phyloP scores from a whole-genome alignment of 2,797 vertebrate species.

The Mus minutoides region DNA sequence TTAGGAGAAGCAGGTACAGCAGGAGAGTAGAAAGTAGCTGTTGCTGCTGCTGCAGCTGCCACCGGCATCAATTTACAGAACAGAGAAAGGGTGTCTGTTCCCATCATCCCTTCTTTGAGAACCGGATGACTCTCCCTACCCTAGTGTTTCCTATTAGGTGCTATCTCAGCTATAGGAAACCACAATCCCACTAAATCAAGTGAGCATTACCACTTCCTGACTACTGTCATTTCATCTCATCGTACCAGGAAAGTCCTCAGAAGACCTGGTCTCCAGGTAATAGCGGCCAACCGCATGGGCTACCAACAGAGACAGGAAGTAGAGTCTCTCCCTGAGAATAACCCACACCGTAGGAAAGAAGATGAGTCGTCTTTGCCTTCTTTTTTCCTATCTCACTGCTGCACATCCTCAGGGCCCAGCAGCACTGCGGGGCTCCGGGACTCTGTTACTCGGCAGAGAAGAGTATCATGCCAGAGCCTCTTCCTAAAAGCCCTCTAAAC shows the following conservation, averaged over 20 bases:
- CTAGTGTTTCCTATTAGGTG: background rate
- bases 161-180: background rate
- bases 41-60: background rate
- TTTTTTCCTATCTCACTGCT: background rate
- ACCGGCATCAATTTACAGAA: background rate
- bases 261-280: background rate
- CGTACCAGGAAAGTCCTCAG: background rate
- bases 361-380: background rate
- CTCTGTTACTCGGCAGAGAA: background rate
- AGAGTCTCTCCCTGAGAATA: background rate
- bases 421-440: background rate
- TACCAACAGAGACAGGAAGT: background rate
- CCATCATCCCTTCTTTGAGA: background rate
- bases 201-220: background rate
- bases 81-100: background rate
- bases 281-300: background rate
- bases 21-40: background rate
- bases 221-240: background rate
- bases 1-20: background rate
- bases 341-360: background rate
- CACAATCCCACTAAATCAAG: background rate
- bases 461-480: background rate
- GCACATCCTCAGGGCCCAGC: background rate
- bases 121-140: background rate
- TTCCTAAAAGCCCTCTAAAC: background rate